These are phyloP conservation scores for Tubulanus polymorphus DNA, from an alignment of 2,888 invertebrate species.

Conservation along the genomic window DNA sequence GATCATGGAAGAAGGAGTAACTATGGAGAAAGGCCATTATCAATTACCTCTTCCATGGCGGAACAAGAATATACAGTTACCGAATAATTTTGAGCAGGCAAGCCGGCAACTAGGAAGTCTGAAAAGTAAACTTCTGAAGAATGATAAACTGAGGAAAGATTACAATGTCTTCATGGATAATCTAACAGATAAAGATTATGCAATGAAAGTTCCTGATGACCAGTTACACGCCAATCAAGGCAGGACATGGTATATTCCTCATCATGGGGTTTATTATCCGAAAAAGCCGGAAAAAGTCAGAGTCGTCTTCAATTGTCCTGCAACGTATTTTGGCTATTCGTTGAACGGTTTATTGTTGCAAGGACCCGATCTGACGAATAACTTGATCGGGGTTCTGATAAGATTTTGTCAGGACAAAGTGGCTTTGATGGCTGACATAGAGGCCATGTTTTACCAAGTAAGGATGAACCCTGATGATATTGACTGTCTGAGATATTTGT, in stretches of 20 bases:
- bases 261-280: conserved; percentile 7
- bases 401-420: conserved; percentile 11
- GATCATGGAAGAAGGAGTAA: conserved; percentile 2
- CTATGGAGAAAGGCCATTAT: conserved; percentile 9
- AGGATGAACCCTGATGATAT: not conserved
- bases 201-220: not conserved
- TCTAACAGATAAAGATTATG: not conserved
- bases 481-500: not conserved
- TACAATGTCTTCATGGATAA: conserved; percentile 1
- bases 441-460: not conserved
- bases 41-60: conserved; percentile 14
- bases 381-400: conserved; percentile 11
- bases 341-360: conserved; percentile 12
- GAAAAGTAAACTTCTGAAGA: not conserved
- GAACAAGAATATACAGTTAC: not conserved
- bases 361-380: conserved; percentile 15
- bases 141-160: not conserved
- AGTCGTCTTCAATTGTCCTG: conserved; percentile 4
- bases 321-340: conserved; percentile 3
- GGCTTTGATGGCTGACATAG: conserved; percentile 13
- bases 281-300: conserved; percentile 1
- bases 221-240: not conserved
- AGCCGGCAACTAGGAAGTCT: not conserved
- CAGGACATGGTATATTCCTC: conserved; percentile 7
- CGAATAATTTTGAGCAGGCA: not conserved